phyloP scores from a whole-genome alignment of 2,888 invertebrate genomes.

The Zelleria hepariella region DNA sequence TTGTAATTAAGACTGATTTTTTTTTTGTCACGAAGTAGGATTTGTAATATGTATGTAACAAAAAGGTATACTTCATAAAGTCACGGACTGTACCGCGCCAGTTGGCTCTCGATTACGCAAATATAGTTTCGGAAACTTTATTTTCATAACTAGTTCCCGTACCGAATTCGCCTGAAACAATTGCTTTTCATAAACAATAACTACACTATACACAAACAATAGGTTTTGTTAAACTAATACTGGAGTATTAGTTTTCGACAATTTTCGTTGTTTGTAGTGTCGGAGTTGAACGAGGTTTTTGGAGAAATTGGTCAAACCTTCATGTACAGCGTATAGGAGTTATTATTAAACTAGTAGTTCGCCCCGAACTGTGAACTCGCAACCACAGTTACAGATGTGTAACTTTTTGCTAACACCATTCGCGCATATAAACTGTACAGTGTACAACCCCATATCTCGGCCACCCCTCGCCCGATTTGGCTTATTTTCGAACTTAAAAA shows the following conservation, averaged over 20 bases:
- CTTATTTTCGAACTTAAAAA: too few relatives aligned
- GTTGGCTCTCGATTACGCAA: neutral
- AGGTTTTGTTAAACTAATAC: neutral
- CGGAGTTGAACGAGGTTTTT: neutral
- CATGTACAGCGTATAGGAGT: neutral
- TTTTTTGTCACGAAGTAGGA: too few relatives aligned
- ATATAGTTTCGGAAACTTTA: slow-evolving; percentile 2
- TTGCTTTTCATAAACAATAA: slow-evolving; percentile 4
- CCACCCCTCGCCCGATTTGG: too few relatives aligned
- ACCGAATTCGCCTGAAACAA: neutral
- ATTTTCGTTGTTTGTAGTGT: neutral
- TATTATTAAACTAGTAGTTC: too few relatives aligned
- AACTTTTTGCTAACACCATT: too few relatives aligned
- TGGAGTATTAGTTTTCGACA: neutral
- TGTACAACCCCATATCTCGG: too few relatives aligned
- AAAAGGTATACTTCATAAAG: neutral
- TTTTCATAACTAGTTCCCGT: neutral
- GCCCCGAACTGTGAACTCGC: too few relatives aligned
- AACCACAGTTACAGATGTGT: too few relatives aligned
- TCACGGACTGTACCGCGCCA: neutral
- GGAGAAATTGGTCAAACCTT: neutral
- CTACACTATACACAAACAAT: slow-evolving; percentile 1
- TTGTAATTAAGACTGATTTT: too few relatives aligned
- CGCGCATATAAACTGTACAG: too few relatives aligned
- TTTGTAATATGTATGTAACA: too few relatives aligned